Evolutionary conservation across 2,888 invertebrate genomes (phyloP), one percentile per base, ranked within the genome.

Genomic region (Parnassius mnemosyne): DNA sequence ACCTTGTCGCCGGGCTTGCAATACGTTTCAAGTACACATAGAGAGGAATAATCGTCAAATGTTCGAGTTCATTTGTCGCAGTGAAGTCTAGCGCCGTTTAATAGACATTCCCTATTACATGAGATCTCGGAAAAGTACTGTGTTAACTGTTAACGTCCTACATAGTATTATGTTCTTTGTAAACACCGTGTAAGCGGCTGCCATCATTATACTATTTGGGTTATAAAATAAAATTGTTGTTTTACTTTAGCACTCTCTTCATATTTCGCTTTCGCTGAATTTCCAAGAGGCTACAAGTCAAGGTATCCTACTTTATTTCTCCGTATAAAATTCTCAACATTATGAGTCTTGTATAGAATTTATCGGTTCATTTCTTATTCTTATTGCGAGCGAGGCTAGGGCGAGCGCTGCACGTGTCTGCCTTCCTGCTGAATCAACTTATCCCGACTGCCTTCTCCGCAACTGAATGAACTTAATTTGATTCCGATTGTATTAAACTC

Each of bases 381-480:
- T 83, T 82, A 82, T 83, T 81, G 76, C 76, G 77, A 71, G 74
- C 78, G 71, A 72, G 69, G 69, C 66, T 66, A 65, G 68, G 73
- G 70, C 68, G 69, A 64, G 70, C 68, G 70, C 70, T 78, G 82
- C 81, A 79, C 83, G 81, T 82, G 80, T 77, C 78, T 74, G 76
- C 76, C 77, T 78, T 80, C 74, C 77, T 79, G 89, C 89, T 89
- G 89, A 89, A 82, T 89, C 89, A 84, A 84, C 87, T 81, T 75
- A 79, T 79, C 83, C 80, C 84, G 75, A 73, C 76, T 76, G 81
- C 76, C 81, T 76, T 77, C 69, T 72, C 86, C 87, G 84, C 88
- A 87, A 84, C 86, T 82, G 83, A 88, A 87, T 85, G 81, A 85
- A 86, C 85, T 89, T 87, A 88, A 89, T 90, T 89, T 83, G 85